Conservation (phyloP, 2,113 vertebrate genomes). For the Meleagris gallopavo region DNA sequence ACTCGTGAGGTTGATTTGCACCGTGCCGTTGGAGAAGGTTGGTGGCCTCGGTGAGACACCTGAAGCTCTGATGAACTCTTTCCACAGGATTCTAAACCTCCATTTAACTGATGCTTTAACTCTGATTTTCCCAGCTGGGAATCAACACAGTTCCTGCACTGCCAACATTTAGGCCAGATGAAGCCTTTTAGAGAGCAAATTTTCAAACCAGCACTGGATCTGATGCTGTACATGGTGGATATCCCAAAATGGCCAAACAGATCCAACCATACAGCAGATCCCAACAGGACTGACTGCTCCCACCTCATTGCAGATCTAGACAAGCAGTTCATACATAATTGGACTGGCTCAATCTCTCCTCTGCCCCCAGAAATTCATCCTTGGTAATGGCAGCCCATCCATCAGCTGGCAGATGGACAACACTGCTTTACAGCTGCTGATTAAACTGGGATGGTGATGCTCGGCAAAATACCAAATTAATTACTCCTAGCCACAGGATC, state of each 20-base stretch:
- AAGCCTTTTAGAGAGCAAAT: background rate
- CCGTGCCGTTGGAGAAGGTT: background rate
- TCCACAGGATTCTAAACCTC: fast-evolving
- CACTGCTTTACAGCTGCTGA: background rate
- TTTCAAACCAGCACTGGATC: background rate
- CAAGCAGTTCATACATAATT: background rate
- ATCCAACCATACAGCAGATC: background rate
- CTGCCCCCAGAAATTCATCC: background rate
- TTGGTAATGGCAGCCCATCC: background rate
- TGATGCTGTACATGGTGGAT: background rate
- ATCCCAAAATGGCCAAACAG: background rate
- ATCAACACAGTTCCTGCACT: background rate
- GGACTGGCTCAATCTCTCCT: background rate
- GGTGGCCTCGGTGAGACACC: background rate
- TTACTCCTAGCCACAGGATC: background rate
- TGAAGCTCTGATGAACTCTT: background rate
- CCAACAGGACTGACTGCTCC: fast-evolving
- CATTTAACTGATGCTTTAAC: background rate
- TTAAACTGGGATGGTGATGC: background rate
- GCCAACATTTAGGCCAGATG: background rate
- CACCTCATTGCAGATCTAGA: background rate
- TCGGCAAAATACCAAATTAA: background rate
- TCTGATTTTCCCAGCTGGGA: background rate
- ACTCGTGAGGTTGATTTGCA: background rate
- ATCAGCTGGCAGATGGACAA: background rate